Conservation (phyloP, 2,888 invertebrate genomes). For the Machimus atricapillus region DNA sequence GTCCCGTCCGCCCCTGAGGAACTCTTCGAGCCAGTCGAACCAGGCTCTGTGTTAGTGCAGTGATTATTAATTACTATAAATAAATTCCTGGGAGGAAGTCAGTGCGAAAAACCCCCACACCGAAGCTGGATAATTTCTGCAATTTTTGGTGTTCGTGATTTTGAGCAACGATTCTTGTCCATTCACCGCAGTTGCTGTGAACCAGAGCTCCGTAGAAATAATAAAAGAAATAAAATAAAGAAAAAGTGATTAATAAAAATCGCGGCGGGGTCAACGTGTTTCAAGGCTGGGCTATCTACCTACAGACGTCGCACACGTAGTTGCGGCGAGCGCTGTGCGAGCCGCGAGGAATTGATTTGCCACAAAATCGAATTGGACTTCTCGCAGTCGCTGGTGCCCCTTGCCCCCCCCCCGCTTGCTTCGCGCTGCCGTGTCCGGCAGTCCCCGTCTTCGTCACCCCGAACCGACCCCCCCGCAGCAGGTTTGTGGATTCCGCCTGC, state of each 20-base stretch:
- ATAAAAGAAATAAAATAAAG: background rate
- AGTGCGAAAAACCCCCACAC: background rate
- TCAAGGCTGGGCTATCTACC: constrained; percentile 27
- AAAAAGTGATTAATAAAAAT: constrained; percentile 1
- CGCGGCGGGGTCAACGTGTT: constrained; percentile 29
- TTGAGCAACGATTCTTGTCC: background rate
- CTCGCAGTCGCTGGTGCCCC: background rate
- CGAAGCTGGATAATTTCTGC: background rate
- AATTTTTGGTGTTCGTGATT: background rate
- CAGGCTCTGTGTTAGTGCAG: background rate
- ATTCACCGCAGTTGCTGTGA: background rate
- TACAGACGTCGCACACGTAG: background rate
- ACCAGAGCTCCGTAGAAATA: background rate
- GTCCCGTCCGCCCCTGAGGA: background rate
- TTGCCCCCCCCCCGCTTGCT: background rate
- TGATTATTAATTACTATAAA: constrained; percentile 36
- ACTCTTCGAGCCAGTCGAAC: background rate
- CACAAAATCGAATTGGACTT: constrained; percentile 29
- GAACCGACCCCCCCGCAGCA: background rate
- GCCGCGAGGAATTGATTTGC: constrained; percentile 27
- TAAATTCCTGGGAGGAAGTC: background rate
- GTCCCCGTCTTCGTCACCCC: background rate
- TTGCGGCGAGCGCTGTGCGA: background rate
- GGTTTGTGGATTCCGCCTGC: background rate
- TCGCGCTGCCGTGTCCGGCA: background rate